Evolutionary conservation across 2,797 vertebrate genomes (phyloP), one percentile per base, ranked within the genome.

Genomic region (Lacerta agilis): DNA sequence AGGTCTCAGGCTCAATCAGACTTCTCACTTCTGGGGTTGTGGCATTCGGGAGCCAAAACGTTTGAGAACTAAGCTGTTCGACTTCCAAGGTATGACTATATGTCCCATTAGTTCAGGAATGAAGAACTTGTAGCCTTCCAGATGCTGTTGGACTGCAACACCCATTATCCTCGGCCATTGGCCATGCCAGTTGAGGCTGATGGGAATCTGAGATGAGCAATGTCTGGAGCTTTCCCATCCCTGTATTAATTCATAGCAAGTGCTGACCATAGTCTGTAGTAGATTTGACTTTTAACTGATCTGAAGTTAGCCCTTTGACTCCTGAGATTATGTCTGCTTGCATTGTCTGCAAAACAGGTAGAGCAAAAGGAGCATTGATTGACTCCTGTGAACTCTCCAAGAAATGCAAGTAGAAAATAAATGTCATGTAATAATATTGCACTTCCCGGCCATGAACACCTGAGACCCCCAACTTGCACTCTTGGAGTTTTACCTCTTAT

Each of bases 31-130:
- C 49, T 49, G 13, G 49, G 13, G 13, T 55, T 55, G 49, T 55
- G 49, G 13, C 49, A 0, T 55, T 55, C 3, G 11, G 49, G 49
- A 15, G 49, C 49, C 49, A 55, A 55, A 55, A 55, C 13, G 3
- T 55, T 55, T 3, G 1, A 55, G 49, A 55, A 55, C 49, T 55
- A 55, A 15, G 49, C 49, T 4, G 13, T 55, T 55, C 0, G 13
- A 55, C 49, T 55, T 55, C 49, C 49, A 55, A 55, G 49, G 49
- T 55, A 55, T 15, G 49, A 55, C 49, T 15, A 1, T 64, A 80
- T 80, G 58, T 25, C n/a, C 79, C 55, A 80, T 80, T 80, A 80
- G n/a, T 80, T 80, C 79, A 64, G 61, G 61, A 23, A 64, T 64
- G 18, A 61, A 23, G 61, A 64, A 23, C 61, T 64, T 64, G 20